A percentile compares a stretch with the other conserved stretches of the same genome.
Evolutionary conservation across 2,888 invertebrate species (phyloP).

Genomic region (Drepana falcataria): DNA sequence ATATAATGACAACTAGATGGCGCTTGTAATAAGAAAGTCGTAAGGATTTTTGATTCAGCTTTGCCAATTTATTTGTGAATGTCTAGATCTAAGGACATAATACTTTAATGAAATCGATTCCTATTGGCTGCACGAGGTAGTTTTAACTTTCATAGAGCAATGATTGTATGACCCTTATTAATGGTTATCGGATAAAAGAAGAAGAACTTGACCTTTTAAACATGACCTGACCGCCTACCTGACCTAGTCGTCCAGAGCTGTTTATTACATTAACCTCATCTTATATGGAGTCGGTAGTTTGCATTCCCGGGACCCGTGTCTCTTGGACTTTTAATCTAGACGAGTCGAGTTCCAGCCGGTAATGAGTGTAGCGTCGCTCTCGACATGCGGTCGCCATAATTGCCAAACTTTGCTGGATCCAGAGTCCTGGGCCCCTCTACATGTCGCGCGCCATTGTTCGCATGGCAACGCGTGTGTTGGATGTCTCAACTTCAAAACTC

Average conservation of each 20-base stretch:
- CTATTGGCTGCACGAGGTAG: too few species aligned
- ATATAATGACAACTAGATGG: too few species aligned
- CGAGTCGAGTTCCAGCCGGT: constrained; percentile 68
- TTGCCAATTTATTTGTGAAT: too few species aligned
- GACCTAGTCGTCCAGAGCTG: constrained; percentile 35
- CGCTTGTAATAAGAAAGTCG: too few species aligned
- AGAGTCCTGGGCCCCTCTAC: constrained; percentile 51
- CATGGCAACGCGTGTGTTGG: constrained; percentile 61
- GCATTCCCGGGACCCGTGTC: constrained; percentile 44
- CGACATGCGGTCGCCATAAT: constrained; percentile 78
- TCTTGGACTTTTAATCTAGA: constrained; percentile 71
- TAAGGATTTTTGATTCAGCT: too few species aligned
- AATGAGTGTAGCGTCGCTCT: constrained; percentile 75
- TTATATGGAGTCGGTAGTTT: constrained; percentile 31
- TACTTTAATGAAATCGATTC: too few species aligned
- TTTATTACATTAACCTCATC: constrained; percentile 38
- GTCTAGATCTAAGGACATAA: too few species aligned
- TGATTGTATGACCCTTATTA: too few species aligned
- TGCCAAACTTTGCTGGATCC: constrained; percentile 73
- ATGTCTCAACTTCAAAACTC: constrained; percentile 47
- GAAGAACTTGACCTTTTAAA: constrained; percentile 31
- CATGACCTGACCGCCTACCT: constrained; percentile 29
- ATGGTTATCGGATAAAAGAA: constrained; percentile 22
- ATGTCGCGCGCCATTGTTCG: constrained; percentile 71
- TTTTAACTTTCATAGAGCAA: too few species aligned